Base-by-base conservation (phyloP, 2,888 invertebrate genomes). In the Tachina fera region DNA sequence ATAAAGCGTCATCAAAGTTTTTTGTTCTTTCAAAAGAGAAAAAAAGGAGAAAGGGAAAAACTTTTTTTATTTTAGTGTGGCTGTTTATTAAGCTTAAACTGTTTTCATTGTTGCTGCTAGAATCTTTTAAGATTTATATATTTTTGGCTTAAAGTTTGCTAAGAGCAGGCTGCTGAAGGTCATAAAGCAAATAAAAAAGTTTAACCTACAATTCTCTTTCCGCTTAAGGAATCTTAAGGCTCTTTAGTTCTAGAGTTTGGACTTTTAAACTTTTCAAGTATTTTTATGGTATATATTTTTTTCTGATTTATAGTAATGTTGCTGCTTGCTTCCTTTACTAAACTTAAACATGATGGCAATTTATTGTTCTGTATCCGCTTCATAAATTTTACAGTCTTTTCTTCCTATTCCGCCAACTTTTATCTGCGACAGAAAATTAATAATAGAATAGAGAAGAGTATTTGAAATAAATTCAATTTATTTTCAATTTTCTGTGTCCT, bases 101-200 rank as follows among this genome's bases (percentile, higher is more conserved):
- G 72, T 72, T 72, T 45, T 56, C 60, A 45, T 14, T 58, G 47
- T 58, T 45, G 39, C 39, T 77, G 49, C n/a, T 58, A 9, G 11
- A 14, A 56, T 16, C 56, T 58, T 65, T 71, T 65, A 10, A 43
- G 51, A 19, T 43, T 49, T 43, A 74, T 74, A 81, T 61, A 67
- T 31, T 70, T 65, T 31, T 82, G 22, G 41, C 39, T 68, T 74
- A 68, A 71, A 82, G 65, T 79, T 71, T 82, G 74, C 78, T 70
- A 67, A 83, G 31, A 31, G 61, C 75, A 86, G 67, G 51, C 67
- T 75, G 63, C 8, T 79, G 82, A 83, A 86, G 86, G 86, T 86
- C 82, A 86, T 72, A 75, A 71, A 14, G 56, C 4, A 71, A 60
- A 47, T 47, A 43, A 75, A 39, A 63, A 60, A 45, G 16, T 61